Evolutionary conservation across 2,888 invertebrate species (phyloP), one percentile per base, ranked within the genome.

Genomic region (Cephus pulcher): DNA sequence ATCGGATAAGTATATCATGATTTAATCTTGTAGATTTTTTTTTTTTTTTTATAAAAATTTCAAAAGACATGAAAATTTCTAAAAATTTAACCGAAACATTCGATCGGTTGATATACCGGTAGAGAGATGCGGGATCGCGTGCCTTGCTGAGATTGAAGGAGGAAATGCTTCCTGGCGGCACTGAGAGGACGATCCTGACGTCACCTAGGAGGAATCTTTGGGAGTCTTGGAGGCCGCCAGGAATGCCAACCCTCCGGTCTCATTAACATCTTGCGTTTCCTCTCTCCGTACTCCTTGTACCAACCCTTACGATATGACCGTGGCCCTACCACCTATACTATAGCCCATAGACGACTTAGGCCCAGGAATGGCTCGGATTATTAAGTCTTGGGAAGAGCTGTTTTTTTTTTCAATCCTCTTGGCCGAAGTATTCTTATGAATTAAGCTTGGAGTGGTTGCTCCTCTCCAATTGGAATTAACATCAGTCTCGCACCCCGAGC

Each of bases 231-330:
- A 87, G 87, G 86, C 88, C 88, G 87, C 88, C 81, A 90, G 88
- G 91, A 91, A 91, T 91, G 88, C 90, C 85, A 91, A 91, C 88
- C 90, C 90, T 91, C 87, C 89, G 87, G 87, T 88, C 91, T 91
- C 91, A 91, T 91, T 91, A 91, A 91, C 91, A 90, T 91, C 91
- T 91, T 89, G 87, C 89, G 87, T 87, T 89, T 88, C 86, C 87
- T 86, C 78, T 80, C 80, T 80, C 80, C 78, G 79, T 78, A 75
- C 56, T 40, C 76, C 69, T 70, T 75, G 73, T 78, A 68, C 88
- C 87, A 86, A 83, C 87, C 84, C 87, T 82, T 84, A 84, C 23
- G 56, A 56, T 56, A 23, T 23, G 56, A 23, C 56, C 56, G 2
- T 56, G 56, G 23, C 56, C 23, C 9, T 56, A 56, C 56, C 9